Base-by-base conservation (phyloP, 2,888 invertebrate genomes). In the Synergus itoensis region DNA sequence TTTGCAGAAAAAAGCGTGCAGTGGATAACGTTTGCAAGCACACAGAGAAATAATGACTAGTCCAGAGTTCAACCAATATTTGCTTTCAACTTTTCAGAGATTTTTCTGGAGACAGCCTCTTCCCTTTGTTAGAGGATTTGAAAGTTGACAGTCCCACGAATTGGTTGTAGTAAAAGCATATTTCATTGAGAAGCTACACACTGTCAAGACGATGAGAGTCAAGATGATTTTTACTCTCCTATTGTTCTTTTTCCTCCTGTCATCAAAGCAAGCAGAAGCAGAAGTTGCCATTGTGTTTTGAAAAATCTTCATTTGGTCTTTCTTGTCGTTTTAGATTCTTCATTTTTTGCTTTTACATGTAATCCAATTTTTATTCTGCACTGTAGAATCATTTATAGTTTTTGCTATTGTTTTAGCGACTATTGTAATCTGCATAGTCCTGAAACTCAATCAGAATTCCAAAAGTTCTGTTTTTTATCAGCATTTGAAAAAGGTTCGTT, bases 11-110 rank as follows among this genome's bases (percentile, higher is more conserved):
- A 69, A 48, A 48, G 85, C 69, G 81, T 76, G 65, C 60, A 45
- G 60, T 76, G 76, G 73, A 77, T 48, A 62, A 65, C 53, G 65
- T 73, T 73, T 73, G 48, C 73, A 53, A 83, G 84, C 85, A 88
- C 88, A 90, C 87, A 88, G 87, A 84, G 86, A 88, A 89, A 90
- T 90, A 91, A 91, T 89, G 89, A 90, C 89, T 88, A 86, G 91
- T 90, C 90, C 90, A 90, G 90, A 89, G 90, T 91, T 91, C 87
- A 87, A 89, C 91, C 89, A 92, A 92, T 91, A 91, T 92, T 92
- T 91, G 89, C 90, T 85, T 86, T 86, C 86, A 87, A 89, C 88
- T 88, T 89, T 87, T 83, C 82, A 80, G 82, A 87, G 84, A 87
- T 87, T 87, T 86, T 83, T 65, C 80, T 80, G 67, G 77, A 79